Conservation (phyloP, 1,140 invertebrate genomes). For the Aradophagus sp. region DNA sequence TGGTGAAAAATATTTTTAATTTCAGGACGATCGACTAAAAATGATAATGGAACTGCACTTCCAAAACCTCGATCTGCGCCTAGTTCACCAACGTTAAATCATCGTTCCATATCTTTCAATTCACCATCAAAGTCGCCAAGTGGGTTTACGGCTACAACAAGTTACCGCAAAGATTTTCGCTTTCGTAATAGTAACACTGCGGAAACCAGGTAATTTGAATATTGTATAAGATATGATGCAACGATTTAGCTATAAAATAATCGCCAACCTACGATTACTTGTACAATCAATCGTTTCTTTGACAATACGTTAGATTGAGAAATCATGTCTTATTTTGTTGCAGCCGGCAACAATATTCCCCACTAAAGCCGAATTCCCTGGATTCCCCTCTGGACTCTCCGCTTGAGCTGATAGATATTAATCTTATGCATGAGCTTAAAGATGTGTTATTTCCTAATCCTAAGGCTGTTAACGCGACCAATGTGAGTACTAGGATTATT, state of each 20-base stretch:
- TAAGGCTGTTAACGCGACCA: slow-evolving; percentile 75
- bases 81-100: slow-evolving; percentile 79
- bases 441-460: slow-evolving; percentile 77
- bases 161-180: slow-evolving; percentile 75
- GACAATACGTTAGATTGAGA: too few relatives aligned
- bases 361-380: slow-evolving; percentile 74
- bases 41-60: slow-evolving; percentile 67
- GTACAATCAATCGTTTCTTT: not conserved
- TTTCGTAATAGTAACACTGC: slow-evolving; percentile 68
- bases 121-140: slow-evolving; percentile 70
- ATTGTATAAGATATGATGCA: slow-evolving; percentile 1
- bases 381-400: slow-evolving; percentile 71
- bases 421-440: slow-evolving; percentile 81
- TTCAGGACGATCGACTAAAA: slow-evolving; percentile 71
- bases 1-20: not conserved
- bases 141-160: slow-evolving; percentile 70
- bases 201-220: slow-evolving; percentile 68
- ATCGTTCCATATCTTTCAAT: slow-evolving; percentile 71
- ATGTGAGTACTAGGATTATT: slow-evolving; percentile 69
- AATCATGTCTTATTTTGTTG: too few relatives aligned
- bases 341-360: slow-evolving; percentile 75
- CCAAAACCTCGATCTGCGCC: slow-evolving; percentile 79
- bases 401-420: slow-evolving; percentile 76
- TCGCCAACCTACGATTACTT: not conserved
- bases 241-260: not conserved